A percentile compares a stretch with the other conserved stretches of the same genome.
Conservation (phyloP, 1,140 invertebrate genomes). For the Fopius arisanus region DNA sequence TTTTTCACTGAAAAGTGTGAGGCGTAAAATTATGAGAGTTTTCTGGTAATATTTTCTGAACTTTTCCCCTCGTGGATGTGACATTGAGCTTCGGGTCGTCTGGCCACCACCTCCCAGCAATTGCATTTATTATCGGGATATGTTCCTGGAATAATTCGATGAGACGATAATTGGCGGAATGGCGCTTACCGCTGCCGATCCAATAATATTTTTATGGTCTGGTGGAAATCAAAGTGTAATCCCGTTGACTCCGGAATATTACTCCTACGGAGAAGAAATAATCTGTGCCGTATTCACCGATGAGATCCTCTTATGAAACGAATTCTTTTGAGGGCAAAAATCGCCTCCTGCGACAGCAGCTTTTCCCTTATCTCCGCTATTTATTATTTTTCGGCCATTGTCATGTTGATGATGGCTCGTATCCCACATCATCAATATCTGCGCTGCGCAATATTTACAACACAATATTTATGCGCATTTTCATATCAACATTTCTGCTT, state of each 20-base stretch:
- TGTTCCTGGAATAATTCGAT: not conserved
- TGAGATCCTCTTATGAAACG: not conserved
- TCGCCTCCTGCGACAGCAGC: not conserved
- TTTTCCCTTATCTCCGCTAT: too few species aligned
- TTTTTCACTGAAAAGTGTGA: too few species aligned
- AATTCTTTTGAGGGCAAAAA: not conserved
- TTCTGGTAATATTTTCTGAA: too few species aligned
- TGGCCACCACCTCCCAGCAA: not conserved
- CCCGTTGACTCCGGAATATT: not conserved
- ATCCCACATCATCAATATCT: not conserved
- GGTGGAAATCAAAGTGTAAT: not conserved
- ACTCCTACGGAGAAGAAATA: not conserved
- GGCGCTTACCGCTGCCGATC: not conserved
- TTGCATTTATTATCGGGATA: not conserved
- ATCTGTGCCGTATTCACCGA: not conserved
- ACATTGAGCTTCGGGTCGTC: not conserved
- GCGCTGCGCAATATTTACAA: too few species aligned
- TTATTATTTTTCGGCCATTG: not conserved
- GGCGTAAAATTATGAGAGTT: too few species aligned
- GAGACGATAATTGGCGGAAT: not conserved
- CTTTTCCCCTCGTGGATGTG: too few species aligned
- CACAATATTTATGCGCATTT: too few species aligned
- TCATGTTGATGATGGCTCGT: not conserved
- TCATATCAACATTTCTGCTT: too few species aligned
- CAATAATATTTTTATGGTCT: conserved; percentile 2